These are phyloP conservation scores for Picathartes gymnocephalus DNA, from an alignment of 2,113 vertebrate genomes.

Conservation along the genomic window DNA sequence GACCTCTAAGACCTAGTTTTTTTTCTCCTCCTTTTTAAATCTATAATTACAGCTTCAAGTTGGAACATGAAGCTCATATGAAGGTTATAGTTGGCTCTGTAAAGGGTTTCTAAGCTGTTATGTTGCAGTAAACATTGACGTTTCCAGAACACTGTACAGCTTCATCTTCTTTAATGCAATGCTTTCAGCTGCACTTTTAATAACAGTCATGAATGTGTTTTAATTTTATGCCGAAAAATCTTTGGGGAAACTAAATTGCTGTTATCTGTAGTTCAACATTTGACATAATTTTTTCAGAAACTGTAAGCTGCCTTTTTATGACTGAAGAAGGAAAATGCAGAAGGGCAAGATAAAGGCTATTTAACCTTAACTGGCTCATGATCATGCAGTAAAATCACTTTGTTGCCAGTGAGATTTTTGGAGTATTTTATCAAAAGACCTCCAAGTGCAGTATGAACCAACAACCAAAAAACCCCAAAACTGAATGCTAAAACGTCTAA, in stretches of 20 bases:
- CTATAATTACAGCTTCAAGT: not conserved
- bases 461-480: not conserved
- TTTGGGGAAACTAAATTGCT: not conserved
- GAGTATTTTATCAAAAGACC: not conserved
- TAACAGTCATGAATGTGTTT: not conserved
- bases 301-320: not conserved
- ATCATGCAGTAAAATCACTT: not conserved
- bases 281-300: not conserved
- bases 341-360: not conserved
- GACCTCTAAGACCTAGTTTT: not conserved
- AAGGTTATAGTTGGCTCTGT: not conserved
- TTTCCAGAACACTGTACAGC: not conserved
- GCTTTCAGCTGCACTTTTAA: not conserved
- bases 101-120: not conserved
- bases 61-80: not conserved
- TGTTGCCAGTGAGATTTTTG: not conserved
- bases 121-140: not conserved
- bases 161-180: not conserved
- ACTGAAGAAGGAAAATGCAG: not conserved
- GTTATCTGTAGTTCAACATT: not conserved
- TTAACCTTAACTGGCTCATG: not conserved
- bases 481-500: not conserved
- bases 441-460: not conserved
- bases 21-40: not conserved
- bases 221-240: not conserved